Evolutionary conservation across 2,113 vertebrate genomes (phyloP).

Genomic region (Hippopotamus amphibius): DNA sequence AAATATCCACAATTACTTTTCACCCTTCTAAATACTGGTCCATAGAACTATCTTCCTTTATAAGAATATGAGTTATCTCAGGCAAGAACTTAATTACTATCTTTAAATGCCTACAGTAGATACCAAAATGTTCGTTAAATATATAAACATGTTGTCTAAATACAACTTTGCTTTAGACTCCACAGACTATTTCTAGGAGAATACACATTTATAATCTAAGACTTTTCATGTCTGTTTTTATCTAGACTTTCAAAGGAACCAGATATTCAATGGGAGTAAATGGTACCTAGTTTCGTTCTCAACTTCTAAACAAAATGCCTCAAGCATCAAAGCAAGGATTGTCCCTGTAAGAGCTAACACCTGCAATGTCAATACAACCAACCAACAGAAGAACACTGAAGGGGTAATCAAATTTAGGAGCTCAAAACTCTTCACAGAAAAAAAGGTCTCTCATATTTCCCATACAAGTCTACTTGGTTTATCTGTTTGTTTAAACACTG

Average conservation of each 20-base stretch:
- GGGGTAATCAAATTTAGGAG: not conserved
- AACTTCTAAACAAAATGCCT: constrained; percentile 44
- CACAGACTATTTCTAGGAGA: not conserved
- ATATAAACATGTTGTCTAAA: constrained; percentile 21
- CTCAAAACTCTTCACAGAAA: constrained; percentile 36
- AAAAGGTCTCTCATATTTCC: not conserved
- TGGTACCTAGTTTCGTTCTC: not conserved
- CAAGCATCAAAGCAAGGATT: constrained; percentile 1
- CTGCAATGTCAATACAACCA: constrained; percentile 33
- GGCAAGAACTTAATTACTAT: not conserved
- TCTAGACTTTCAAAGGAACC: constrained; percentile 38
- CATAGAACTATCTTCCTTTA: constrained; percentile 11
- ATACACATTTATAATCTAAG: constrained; percentile 12
- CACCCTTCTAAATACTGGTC: not conserved
- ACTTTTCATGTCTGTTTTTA: not conserved
- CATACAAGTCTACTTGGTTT: not conserved
- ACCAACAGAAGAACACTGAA: constrained; percentile 22
- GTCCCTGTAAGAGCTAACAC: not conserved
- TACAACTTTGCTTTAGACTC: not conserved
- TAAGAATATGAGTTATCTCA: constrained; percentile 8
- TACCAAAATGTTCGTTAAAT: not conserved
- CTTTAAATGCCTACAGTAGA: constrained; percentile 22
- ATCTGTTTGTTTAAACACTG: constrained; percentile 44
- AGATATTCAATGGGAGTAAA: not conserved
- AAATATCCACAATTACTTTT: not conserved